phyloP scores from a whole-genome alignment of 2,888 invertebrate species.

The Hedychridium roseum region DNA sequence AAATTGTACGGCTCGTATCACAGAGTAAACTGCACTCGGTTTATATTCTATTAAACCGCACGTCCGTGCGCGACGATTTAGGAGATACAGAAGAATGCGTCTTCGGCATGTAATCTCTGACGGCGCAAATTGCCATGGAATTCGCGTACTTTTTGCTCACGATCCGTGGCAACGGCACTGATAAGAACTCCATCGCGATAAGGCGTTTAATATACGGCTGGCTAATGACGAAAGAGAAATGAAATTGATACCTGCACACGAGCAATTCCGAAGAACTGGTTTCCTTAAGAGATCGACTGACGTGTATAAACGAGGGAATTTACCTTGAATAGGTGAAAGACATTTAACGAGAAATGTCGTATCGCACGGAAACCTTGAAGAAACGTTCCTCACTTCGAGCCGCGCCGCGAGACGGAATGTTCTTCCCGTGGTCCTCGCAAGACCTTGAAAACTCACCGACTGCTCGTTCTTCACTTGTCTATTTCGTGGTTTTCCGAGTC shows the following conservation, averaged over 20 bases:
- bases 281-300: conserved; percentile 1
- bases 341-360: conserved; percentile 4
- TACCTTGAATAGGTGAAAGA: conserved; percentile 28
- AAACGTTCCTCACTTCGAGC: conserved; percentile 27
- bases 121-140: too few relatives aligned
- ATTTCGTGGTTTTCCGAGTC: conserved; percentile 48
- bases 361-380: conserved; percentile 19
- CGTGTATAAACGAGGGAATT: conserved; percentile 15
- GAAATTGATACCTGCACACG: conserved; percentile 1
- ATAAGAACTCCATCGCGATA: too few relatives aligned
- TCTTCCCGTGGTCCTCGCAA: conserved; percentile 36
- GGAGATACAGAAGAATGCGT: too few relatives aligned
- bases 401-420: conserved; percentile 28
- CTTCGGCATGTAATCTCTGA: too few relatives aligned
- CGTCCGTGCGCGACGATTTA: too few relatives aligned
- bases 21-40: too few relatives aligned
- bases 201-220: too few relatives aligned
- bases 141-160: too few relatives aligned
- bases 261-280: neutral
- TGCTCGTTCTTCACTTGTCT: conserved; percentile 48
- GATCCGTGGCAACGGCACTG: too few relatives aligned
- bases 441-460: conserved; percentile 55
- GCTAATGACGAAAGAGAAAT: neutral
- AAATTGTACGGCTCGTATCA: too few relatives aligned
- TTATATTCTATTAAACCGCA: too few relatives aligned